A percentile compares a stretch with the other conserved stretches of the same genome.
Evolutionary conservation across 1,140 invertebrate species (phyloP).

Genomic region (Caenorhabditis tropicalis): DNA sequence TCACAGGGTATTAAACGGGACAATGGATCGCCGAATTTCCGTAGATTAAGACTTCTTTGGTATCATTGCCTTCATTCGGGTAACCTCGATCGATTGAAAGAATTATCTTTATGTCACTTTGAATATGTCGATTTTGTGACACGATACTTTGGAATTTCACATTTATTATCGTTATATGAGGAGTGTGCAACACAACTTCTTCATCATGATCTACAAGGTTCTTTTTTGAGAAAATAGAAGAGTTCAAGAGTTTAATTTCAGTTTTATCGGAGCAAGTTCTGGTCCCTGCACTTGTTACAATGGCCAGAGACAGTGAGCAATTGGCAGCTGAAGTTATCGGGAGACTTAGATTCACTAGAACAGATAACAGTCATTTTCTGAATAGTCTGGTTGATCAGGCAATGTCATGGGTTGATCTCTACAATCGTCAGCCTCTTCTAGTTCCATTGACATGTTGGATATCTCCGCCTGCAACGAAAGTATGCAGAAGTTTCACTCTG

Average conservation of each 20-base stretch:
- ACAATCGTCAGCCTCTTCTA: slow-evolving; percentile 64
- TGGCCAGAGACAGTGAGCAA: slow-evolving; percentile 65
- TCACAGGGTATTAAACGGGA: slow-evolving; percentile 58
- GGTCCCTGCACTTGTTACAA: slow-evolving; percentile 64
- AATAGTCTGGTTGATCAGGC: slow-evolving; percentile 68
- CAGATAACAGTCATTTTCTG: slow-evolving; percentile 64
- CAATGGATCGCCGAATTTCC: slow-evolving; percentile 60
- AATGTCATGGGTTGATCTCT: slow-evolving; percentile 69
- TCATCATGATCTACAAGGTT: slow-evolving; percentile 68
- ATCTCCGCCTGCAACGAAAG: slow-evolving; percentile 69
- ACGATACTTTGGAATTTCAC: slow-evolving; percentile 64
- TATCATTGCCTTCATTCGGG: slow-evolving; percentile 70
- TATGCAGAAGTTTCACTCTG: slow-evolving; percentile 36
- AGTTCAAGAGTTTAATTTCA: slow-evolving; percentile 11
- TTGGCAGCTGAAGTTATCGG: slow-evolving; percentile 72
- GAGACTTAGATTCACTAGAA: slow-evolving; percentile 66
- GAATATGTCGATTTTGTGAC: slow-evolving; percentile 68
- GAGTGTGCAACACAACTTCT: slow-evolving; percentile 67
- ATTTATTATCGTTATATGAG: slow-evolving; percentile 69
- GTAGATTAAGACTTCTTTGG: slow-evolving; percentile 65
- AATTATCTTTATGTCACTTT: slow-evolving; percentile 67
- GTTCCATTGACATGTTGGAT: slow-evolving; percentile 72
- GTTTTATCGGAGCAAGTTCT: slow-evolving; percentile 70
- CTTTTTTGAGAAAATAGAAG: background rate
- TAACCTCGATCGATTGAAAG: slow-evolving; percentile 67